Evolutionary conservation across 2,888 invertebrate genomes (phyloP), one percentile per base, ranked within the genome.

Genomic region (Hypolimnas misippus): DNA sequence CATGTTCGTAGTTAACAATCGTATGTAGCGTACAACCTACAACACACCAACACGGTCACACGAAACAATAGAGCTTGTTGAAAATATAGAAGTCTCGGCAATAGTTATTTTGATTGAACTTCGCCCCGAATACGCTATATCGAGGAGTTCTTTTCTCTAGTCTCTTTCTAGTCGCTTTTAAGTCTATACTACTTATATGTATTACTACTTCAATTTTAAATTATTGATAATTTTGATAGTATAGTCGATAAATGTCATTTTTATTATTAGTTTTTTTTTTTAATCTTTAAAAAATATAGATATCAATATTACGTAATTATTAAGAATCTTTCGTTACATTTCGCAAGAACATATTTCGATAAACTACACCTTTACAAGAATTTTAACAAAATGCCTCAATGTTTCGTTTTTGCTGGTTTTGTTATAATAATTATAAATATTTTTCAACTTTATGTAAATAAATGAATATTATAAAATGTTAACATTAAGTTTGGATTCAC

Each of bases 1-100:
- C 67, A 67, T 64, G 66, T 35, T 58, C 55, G 59, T 64, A 62
- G 53, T 50, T 53, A 62, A 35, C 33, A 16, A 19, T 14, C 35
- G 55, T 56, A 21, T 25, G 6, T 55, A 14, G 35, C 14, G 17
- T 35, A 16, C n/a, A n/a, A n/a, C 29, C 21, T 16, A 44, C 40
- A 14, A 35, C 10, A n/a, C 25, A 5, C 25, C 25, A 25, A 25
- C 35, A 38, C n/a, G n/a, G 35, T n/a, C 12, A n/a, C 33, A 35
- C 44, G 19, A 17, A 6, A 7, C 44, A 21, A 12, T n/a, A n/a
- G n/a, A n/a, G n/a, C n/a, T n/a, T n/a, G n/a, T n/a, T n/a, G n/a
- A n/a, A n/a, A n/a, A n/a, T 12, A 12, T 17, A 46, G 12, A 46
- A 12, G 33, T 35, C 25, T 25, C 25, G 25, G 5, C 25, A 25